Conservation (phyloP, 1,140 invertebrate species). For the Ceratoteleas bidentatus region DNA sequence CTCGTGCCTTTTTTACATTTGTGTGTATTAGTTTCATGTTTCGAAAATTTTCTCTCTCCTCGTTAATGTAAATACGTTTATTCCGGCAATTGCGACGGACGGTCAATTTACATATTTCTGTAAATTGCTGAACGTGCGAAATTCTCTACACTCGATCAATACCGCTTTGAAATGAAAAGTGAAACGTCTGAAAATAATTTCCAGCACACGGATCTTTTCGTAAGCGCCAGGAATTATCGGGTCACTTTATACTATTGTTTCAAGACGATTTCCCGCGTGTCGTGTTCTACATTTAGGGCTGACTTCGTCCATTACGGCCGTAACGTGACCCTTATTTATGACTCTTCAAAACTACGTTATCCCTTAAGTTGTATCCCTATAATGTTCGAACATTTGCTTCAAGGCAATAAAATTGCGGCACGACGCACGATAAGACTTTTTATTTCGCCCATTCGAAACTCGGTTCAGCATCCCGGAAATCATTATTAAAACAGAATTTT, state of each 20-base stretch:
- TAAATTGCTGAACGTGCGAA: no score
- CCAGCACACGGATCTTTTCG: no score
- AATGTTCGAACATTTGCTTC: conserved; percentile 6
- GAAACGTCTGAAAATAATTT: neutral
- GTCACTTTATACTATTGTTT: conserved; percentile 23
- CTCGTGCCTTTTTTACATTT: conserved; percentile 4
- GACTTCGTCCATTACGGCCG: conserved; percentile 26
- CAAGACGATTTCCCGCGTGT: conserved; percentile 29
- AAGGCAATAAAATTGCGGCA: conserved; percentile 11
- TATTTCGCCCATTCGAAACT: neutral
- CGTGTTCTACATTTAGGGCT: conserved; percentile 38
- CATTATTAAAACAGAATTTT: no score
- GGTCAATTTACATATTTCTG: neutral
- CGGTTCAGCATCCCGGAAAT: no score
- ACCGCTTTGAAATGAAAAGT: neutral
- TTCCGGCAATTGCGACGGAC: neutral
- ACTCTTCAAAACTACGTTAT: conserved; percentile 38
- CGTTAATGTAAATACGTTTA: neutral
- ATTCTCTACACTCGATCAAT: no score
- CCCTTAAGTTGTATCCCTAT: conserved; percentile 29
- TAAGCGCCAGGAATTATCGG: neutral
- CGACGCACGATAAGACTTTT: conserved; percentile 3
- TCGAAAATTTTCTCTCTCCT: neutral
- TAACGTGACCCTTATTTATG: conserved; percentile 39
- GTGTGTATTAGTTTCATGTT: conserved; percentile 6